Conservation (phyloP, 2,113 vertebrate species). For the Ochotona curzoniae region DNA sequence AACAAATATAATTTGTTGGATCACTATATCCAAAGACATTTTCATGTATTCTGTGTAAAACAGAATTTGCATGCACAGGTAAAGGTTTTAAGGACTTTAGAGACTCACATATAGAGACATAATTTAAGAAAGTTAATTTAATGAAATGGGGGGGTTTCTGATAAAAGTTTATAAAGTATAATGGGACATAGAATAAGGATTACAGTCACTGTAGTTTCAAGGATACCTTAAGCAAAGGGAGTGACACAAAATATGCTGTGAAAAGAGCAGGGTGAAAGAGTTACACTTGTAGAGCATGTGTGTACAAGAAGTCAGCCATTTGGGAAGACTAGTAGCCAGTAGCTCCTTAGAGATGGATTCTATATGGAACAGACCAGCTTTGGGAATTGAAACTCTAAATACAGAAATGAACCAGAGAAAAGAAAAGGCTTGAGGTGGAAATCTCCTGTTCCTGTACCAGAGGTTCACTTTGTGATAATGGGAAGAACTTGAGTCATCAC, state of each 20-base stretch:
- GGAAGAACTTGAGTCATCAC: not conserved
- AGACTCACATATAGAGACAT: not conserved
- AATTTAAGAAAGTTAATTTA: not conserved
- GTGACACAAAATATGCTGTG: not conserved
- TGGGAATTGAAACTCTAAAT: not conserved
- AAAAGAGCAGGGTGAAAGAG: not conserved
- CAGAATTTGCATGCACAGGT: not conserved
- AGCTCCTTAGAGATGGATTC: not conserved
- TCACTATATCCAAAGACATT: not conserved
- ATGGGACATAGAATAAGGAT: not conserved
- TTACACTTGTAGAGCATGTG: not conserved
- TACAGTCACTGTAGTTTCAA: not conserved
- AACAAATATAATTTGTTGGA: constrained; percentile 2
- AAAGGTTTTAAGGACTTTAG: not conserved
- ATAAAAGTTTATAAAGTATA: not conserved
- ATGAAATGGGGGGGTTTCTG: not conserved
- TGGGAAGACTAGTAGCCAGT: not conserved
- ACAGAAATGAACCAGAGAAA: not conserved
- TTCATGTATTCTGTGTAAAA: not conserved
- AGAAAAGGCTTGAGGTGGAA: not conserved
- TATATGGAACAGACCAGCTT: not conserved
- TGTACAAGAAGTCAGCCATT: not conserved
- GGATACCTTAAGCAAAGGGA: not conserved
- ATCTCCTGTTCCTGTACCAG: not conserved
- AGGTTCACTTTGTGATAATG: not conserved